Conservation (phyloP, 2,113 vertebrate genomes). For the Puma concolor region DNA sequence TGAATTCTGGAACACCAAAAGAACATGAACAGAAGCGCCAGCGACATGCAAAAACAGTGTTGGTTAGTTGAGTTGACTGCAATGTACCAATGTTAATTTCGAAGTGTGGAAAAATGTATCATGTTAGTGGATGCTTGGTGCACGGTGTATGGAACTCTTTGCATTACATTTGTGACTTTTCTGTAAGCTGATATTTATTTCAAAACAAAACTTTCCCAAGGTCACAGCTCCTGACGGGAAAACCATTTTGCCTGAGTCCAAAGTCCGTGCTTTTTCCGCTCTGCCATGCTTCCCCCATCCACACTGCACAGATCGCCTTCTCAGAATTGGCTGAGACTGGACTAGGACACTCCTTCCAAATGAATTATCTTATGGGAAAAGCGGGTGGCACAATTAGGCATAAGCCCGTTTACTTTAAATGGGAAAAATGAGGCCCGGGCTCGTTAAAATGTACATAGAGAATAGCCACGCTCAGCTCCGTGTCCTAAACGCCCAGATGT, state of each 20-base stretch:
- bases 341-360: neutral
- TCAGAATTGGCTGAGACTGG: neutral
- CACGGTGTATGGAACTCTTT: neutral
- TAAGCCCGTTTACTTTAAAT: neutral
- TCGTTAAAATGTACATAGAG: neutral
- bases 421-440: neutral
- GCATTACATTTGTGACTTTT: neutral
- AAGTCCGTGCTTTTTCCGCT: rapidly evolving
- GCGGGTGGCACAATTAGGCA: neutral
- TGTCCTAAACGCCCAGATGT: neutral
- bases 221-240: neutral
- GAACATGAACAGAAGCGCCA: neutral
- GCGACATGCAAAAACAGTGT: neutral
- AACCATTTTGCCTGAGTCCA: neutral
- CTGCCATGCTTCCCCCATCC: rapidly evolving
- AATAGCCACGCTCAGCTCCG: neutral
- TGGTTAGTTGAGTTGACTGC: neutral
- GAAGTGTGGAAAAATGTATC: neutral
- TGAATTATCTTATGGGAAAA: neutral
- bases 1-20: neutral
- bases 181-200: neutral
- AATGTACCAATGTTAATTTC: neutral
- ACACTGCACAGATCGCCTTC: rapidly evolving
- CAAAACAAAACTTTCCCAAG: neutral
- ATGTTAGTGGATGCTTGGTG: neutral